Evolutionary conservation across 2,888 invertebrate genomes (phyloP).

Genomic region (Rhabditoides inermis): DNA sequence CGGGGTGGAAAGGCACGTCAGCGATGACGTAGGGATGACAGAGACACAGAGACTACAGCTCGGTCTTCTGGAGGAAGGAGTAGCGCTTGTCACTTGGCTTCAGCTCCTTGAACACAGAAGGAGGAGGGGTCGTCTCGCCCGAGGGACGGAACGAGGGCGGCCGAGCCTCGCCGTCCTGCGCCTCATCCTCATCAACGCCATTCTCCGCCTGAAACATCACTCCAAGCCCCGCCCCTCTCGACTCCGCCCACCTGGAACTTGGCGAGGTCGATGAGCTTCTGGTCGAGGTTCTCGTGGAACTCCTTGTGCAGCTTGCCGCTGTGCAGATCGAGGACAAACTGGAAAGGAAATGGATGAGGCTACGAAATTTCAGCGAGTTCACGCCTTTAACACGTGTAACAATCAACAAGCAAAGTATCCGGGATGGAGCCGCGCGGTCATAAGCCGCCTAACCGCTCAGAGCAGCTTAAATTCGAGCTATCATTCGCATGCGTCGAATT

Average conservation of each 20-base stretch:
- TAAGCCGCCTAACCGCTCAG: too few relatives aligned
- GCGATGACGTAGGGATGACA: too few relatives aligned
- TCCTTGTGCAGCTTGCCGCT: slow-evolving; percentile 89
- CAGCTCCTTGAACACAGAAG: slow-evolving; percentile 77
- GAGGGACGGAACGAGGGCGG: slow-evolving; percentile 67
- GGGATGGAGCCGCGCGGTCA: too few relatives aligned
- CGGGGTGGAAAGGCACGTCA: too few relatives aligned
- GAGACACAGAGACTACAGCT: slow-evolving; percentile 28
- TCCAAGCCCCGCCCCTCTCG: too few relatives aligned
- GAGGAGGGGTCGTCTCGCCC: slow-evolving; percentile 65
- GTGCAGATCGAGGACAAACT: slow-evolving; percentile 76
- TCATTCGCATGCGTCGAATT: too few relatives aligned
- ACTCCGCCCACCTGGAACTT: too few relatives aligned
- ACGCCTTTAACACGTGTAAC: too few relatives aligned
- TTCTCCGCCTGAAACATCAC: too few relatives aligned
- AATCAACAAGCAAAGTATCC: too few relatives aligned
- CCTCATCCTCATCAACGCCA: slow-evolving; percentile 17
- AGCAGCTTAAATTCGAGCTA: too few relatives aligned
- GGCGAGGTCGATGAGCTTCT: slow-evolving; percentile 52
- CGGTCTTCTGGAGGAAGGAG: slow-evolving; percentile 65
- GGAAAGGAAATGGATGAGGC: slow-evolving; percentile 1
- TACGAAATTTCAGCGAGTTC: not conserved
- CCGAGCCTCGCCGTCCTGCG: slow-evolving; percentile 5
- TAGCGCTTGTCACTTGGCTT: slow-evolving; percentile 93
- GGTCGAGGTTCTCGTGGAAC: slow-evolving; percentile 92